These are phyloP conservation scores for Crossocerus cetratus DNA, from an alignment of 2,888 invertebrate species.

Conservation along the genomic window DNA sequence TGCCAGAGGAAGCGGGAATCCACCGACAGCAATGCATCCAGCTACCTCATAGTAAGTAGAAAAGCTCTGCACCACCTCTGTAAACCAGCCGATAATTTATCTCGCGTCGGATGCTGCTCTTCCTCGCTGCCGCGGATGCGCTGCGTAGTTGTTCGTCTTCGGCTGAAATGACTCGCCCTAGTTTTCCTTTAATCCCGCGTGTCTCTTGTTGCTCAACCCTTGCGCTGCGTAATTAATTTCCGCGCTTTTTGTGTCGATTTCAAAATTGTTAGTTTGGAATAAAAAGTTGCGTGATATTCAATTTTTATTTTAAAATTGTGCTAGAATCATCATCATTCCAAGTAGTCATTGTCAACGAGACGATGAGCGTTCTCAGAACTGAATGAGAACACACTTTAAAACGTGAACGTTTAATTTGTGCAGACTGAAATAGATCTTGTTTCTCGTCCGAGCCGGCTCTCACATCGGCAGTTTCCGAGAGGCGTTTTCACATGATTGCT, in stretches of 20 bases:
- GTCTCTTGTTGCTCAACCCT: no score
- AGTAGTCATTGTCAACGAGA: no score
- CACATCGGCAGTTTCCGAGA: background rate
- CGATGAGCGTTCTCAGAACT: no score
- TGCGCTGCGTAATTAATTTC: no score
- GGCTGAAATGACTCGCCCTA: no score
- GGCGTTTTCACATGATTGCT: background rate
- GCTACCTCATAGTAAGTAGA: conserved; percentile 70
- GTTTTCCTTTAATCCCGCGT: no score
- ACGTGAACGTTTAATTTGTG: background rate
- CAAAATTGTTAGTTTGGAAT: no score
- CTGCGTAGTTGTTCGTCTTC: background rate
- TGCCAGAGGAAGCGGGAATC: conserved; percentile 71
- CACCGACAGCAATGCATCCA: conserved; percentile 71
- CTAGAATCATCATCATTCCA: no score
- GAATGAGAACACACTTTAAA: background rate
- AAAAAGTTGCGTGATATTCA: no score
- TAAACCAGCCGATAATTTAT: background rate
- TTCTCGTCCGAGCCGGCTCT: no score
- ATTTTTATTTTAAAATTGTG: no score
- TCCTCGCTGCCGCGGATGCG: background rate
- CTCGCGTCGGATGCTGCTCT: background rate
- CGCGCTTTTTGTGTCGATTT: no score
- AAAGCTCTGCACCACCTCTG: background rate
- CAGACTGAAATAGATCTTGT: background rate